Percentiles rank a stretch among this genome's conserved stretches.
These are phyloP conservation scores for Mnemiopsis leidyi DNA, from an alignment of 37 sponge, comb jelly and placozoan species.

Conservation along the genomic window DNA sequence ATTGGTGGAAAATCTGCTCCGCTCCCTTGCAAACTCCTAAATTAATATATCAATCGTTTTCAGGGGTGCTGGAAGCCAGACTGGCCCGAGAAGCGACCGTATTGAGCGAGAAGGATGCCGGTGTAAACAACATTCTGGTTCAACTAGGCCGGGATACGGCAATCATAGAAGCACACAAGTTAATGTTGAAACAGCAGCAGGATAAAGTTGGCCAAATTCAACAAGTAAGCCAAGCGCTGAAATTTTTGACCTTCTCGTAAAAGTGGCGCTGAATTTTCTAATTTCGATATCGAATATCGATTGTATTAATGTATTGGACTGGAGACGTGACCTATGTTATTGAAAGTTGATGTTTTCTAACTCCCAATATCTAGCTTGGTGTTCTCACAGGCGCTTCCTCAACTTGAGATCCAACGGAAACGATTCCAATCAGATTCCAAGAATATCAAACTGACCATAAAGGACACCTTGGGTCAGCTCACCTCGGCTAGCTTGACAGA, in stretches of 20 bases:
- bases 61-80: conserved; percentile 68
- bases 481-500: conserved; percentile 68
- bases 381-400: conserved; percentile 33
- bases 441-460: conserved; percentile 54
- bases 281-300: too few relatives aligned
- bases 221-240: conserved; percentile 72
- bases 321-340: too few relatives aligned
- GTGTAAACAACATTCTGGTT: conserved; percentile 70
- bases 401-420: conserved; percentile 57
- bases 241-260: too few relatives aligned
- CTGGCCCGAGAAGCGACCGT: conserved; percentile 63
- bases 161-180: conserved; percentile 77
- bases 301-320: too few relatives aligned
- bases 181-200: conserved; percentile 72
- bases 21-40: too few relatives aligned
- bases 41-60: background rate
- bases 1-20: too few relatives aligned
- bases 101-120: conserved; percentile 75
- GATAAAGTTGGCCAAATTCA: conserved; percentile 76
- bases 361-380: background rate
- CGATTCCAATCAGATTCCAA: conserved; percentile 1
- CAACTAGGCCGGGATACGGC: conserved; percentile 88
- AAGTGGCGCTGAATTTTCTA: too few relatives aligned
- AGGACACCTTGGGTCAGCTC: conserved; percentile 29
- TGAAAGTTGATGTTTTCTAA: too few relatives aligned